Conservation (phyloP, 2,113 vertebrate genomes). For the Ceyx margarethae region DNA sequence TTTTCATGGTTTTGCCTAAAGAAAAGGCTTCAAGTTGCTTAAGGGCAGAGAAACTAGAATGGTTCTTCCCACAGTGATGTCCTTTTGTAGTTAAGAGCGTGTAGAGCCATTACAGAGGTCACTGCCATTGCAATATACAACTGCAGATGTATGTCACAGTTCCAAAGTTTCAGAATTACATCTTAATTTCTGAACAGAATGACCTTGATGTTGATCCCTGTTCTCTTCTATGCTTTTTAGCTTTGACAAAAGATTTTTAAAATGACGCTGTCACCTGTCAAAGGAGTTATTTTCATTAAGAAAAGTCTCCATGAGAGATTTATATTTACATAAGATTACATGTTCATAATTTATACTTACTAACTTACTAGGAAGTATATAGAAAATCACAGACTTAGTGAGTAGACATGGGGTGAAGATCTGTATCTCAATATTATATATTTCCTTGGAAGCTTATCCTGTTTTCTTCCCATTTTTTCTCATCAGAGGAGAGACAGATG, state of each 20-base stretch:
- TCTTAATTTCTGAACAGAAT: background rate
- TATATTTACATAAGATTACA: background rate
- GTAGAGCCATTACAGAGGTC: background rate
- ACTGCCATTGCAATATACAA: background rate
- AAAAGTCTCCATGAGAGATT: background rate
- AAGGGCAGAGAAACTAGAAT: background rate
- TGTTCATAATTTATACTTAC: background rate
- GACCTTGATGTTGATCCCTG: background rate
- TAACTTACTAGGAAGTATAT: background rate
- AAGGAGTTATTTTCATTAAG: background rate
- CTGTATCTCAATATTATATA: background rate
- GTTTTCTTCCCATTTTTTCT: background rate
- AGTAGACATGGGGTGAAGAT: background rate
- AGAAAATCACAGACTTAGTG: background rate
- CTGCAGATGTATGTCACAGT: background rate
- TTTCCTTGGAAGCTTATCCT: background rate
- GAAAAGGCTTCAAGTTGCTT: background rate
- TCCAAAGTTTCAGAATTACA: background rate
- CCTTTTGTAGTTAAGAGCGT: background rate
- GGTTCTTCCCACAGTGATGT: background rate
- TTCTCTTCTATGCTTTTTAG: background rate
- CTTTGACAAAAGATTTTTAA: background rate
- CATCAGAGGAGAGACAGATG: background rate
- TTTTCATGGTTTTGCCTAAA: background rate
- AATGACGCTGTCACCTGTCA: background rate